phyloP scores from a whole-genome alignment of 1,140 invertebrate species.

The Hydropsyche tenuis region DNA sequence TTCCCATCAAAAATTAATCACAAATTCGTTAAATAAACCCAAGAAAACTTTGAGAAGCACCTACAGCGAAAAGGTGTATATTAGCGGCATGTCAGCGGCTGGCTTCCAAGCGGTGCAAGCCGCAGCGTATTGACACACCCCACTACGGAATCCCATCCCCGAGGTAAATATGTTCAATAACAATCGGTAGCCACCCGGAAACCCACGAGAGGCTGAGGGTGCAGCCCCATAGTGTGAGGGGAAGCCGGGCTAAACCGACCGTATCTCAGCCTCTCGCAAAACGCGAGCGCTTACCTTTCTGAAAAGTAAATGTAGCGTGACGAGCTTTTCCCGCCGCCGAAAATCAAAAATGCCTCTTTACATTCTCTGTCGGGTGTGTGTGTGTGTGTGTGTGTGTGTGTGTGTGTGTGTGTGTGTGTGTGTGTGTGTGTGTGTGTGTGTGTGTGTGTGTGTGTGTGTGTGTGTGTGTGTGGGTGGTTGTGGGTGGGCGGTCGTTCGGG shows the following conservation, averaged over 20 bases:
- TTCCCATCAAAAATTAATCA: too few relatives aligned
- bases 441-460: too few relatives aligned
- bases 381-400: too few relatives aligned
- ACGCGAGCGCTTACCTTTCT: slow-evolving; percentile 44
- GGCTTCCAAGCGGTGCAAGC: neutral
- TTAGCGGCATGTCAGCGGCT: neutral
- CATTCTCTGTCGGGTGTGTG: neutral
- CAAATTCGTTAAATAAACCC: too few relatives aligned
- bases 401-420: too few relatives aligned
- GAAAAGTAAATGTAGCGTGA: slow-evolving; percentile 44
- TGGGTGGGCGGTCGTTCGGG: too few relatives aligned
- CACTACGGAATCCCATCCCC: slow-evolving; percentile 21
- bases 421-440: too few relatives aligned
- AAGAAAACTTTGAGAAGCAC: too few relatives aligned
- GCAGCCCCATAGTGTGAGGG: neutral
- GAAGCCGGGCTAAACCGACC: slow-evolving; percentile 36
- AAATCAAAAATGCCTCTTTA: slow-evolving; percentile 36
- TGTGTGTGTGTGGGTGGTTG: too few relatives aligned
- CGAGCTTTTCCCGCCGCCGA: slow-evolving; percentile 18
- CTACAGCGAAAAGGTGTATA: neutral
- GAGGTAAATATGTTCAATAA: slow-evolving; percentile 41
- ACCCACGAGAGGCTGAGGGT: too few relatives aligned
- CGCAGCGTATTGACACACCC: neutral
- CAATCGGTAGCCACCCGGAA: slow-evolving; percentile 22
- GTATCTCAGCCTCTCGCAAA: slow-evolving; percentile 40